Evolutionary conservation across 2,888 invertebrate species (phyloP).

Genomic region (Melieria crassipennis): DNA sequence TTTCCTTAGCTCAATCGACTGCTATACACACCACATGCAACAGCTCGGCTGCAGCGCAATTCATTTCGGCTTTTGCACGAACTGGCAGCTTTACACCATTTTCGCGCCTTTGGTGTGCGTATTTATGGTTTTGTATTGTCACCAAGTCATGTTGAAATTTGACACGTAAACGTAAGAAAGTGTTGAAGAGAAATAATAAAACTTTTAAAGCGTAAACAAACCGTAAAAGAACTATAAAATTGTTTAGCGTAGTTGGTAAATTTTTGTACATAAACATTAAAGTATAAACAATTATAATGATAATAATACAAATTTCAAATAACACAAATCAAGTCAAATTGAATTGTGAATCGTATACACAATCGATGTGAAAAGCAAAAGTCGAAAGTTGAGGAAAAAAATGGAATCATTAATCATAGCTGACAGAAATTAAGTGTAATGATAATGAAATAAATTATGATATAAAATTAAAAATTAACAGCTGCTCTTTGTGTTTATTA

Average conservation of each 20-base stretch:
- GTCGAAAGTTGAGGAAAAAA: conserved; percentile 14
- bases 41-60: too few relatives aligned
- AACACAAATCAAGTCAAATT: conserved; percentile 31
- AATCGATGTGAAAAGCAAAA: not conserved
- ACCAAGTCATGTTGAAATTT: conserved; percentile 28
- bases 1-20: too few relatives aligned
- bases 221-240: conserved; percentile 48
- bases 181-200: conserved; percentile 25
- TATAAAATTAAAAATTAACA: conserved; percentile 31
- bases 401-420: conserved; percentile 34
- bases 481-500: not conserved
- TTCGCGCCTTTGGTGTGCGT: too few relatives aligned
- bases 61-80: too few relatives aligned
- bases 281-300: conserved; percentile 35
- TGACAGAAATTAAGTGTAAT: conserved; percentile 40
- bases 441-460: conserved; percentile 38
- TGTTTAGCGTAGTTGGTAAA: conserved; percentile 60
- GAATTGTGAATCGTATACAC: conserved; percentile 11
- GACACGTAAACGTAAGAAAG: not conserved
- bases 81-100: too few relatives aligned
- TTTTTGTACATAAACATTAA: conserved; percentile 52
- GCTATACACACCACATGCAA: too few relatives aligned
- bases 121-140: too few relatives aligned
- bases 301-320: conserved; percentile 42
- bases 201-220: conserved; percentile 42